These are phyloP conservation scores for Rhagologus leucostigma DNA, from an alignment of 2,113 vertebrate species.

Conservation along the genomic window DNA sequence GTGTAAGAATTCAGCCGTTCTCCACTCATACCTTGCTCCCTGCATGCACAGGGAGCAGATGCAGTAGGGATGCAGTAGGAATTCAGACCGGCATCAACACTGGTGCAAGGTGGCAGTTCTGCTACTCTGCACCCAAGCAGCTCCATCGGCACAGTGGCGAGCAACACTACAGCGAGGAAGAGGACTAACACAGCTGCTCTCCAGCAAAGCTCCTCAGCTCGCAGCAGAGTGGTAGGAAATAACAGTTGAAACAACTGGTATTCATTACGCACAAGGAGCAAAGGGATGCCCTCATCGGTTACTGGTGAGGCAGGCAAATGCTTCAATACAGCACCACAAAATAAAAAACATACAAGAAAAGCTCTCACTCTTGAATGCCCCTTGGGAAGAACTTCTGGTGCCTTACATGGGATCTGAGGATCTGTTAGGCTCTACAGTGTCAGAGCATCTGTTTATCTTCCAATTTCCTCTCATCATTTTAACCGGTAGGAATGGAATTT, in stretches of 20 bases:
- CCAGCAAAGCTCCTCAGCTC: neutral
- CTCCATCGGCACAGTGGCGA: accelerated
- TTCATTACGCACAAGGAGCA: neutral
- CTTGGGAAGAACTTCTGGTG: neutral
- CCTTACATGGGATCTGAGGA: neutral
- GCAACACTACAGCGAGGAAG: neutral
- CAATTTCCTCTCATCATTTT: neutral
- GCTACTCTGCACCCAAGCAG: neutral
- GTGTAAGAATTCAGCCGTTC: neutral
- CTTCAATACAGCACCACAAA: neutral
- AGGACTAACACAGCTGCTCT: neutral
- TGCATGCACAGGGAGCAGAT: neutral
- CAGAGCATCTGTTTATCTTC: neutral
- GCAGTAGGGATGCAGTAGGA: neutral
- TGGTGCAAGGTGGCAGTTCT: accelerated
- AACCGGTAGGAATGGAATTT: neutral
- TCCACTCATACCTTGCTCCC: neutral
- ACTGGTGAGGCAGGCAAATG: neutral
- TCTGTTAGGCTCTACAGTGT: neutral
- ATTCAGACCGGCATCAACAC: neutral
- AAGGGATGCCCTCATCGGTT: neutral
- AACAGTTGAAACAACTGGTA: neutral
- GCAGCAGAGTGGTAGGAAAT: neutral
- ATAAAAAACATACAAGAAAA: neutral
- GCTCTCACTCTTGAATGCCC: neutral